Percentiles rank a stretch among this genome's conserved stretches.
Evolutionary conservation across 2,888 invertebrate species (phyloP).

Genomic region (Xestia ashworthii): DNA sequence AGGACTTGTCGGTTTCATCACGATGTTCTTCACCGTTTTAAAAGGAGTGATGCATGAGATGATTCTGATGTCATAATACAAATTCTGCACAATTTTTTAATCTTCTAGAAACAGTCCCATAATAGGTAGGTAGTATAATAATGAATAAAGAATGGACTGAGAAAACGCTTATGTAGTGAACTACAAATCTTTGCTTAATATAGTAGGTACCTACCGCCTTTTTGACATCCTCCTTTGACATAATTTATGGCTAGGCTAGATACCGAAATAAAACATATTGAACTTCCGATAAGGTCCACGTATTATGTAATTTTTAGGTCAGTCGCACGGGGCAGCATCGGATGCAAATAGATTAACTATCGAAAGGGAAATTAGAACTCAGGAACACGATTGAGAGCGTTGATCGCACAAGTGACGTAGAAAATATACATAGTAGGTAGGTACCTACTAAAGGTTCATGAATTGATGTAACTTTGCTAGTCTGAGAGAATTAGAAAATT

Average conservation of each 20-base stretch:
- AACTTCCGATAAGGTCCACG: constrained; percentile 33
- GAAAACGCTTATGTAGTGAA: neutral
- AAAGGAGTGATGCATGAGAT: neutral
- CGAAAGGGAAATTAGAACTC: constrained; percentile 19
- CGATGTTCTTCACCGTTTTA: neutral
- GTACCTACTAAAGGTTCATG: neutral
- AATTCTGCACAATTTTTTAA: neutral
- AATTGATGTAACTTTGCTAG: neutral
- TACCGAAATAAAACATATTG: constrained; percentile 39
- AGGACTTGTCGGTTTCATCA: neutral
- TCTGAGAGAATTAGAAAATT: no score
- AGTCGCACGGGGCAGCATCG: constrained; percentile 8
- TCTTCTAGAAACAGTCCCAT: neutral
- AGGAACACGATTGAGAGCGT: neutral
- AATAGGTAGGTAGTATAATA: neutral
- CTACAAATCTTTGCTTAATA: constrained; percentile 6
- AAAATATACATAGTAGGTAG: neutral
- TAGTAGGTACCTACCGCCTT: neutral
- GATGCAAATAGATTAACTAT: constrained; percentile 32
- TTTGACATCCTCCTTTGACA: constrained; percentile 1
- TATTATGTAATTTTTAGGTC: constrained; percentile 22
- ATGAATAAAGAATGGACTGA: neutral
- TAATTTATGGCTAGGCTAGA: constrained; percentile 31
- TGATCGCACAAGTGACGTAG: neutral
- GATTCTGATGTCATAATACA: neutral